phyloP scores from a whole-genome alignment of 2,113 vertebrate genomes.

The Regulus satrapa region DNA sequence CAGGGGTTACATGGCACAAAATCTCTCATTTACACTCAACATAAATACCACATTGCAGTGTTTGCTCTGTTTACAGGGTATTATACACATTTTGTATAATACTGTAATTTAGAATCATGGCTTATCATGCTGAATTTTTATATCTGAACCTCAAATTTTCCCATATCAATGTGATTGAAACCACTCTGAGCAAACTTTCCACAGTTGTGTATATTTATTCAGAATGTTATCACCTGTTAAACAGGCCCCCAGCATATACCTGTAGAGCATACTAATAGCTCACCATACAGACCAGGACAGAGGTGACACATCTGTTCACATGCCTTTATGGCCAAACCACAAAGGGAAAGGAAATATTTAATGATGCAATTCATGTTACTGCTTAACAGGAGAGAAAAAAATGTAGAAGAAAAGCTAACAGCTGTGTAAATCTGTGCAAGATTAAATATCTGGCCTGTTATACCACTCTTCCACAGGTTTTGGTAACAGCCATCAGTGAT shows the following conservation, averaged over 20 bases:
- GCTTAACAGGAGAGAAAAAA: neutral
- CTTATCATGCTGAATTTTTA: neutral
- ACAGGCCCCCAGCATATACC: neutral
- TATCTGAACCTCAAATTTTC: neutral
- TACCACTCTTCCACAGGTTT: neutral
- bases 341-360: neutral
- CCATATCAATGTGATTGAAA: neutral
- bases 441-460: neutral
- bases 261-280: neutral
- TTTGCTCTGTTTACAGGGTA: neutral
- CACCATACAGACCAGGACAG: neutral
- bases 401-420: neutral
- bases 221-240: neutral
- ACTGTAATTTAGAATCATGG: neutral
- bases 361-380: neutral
- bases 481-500: rapidly evolving
- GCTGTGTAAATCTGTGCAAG: neutral
- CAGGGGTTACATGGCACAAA: neutral
- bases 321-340: neutral
- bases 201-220: neutral
- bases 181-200: neutral
- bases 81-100: neutral
- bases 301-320: neutral
- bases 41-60: neutral
- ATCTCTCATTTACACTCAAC: neutral